Percentiles rank a stretch among this genome's conserved stretches.
Evolutionary conservation across 2,113 vertebrate genomes (phyloP).

Genomic region (Amphiprion ocellaris): DNA sequence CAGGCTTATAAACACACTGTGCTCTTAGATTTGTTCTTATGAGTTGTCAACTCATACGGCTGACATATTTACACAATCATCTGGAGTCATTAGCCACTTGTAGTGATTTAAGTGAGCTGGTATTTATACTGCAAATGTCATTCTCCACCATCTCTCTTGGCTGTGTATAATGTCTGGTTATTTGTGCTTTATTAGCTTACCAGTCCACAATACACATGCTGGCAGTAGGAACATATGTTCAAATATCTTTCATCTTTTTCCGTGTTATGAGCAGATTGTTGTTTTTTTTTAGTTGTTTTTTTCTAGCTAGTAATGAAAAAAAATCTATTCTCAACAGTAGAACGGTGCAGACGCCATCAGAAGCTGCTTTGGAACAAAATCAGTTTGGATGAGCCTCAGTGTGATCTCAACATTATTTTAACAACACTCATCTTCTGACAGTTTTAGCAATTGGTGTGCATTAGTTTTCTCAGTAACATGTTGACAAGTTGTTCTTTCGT

Average conservation of each 20-base stretch:
- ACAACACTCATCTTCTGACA: not conserved
- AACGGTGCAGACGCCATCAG: too few species aligned
- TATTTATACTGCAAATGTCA: conserved; percentile 30
- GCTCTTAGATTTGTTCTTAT: conserved; percentile 23
- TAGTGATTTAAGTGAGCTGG: conserved; percentile 19
- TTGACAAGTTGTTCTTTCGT: not conserved
- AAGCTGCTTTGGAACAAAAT: too few species aligned
- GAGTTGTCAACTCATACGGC: conserved; percentile 45
- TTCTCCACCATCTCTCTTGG: conserved; percentile 14
- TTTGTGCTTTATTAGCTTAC: not conserved
- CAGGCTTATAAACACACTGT: conserved; percentile 34
- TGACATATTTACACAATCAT: conserved; percentile 62
- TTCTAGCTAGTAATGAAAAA: too few species aligned
- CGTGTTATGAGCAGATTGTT: not conserved
- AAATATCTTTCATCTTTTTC: not conserved
- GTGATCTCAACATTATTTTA: too few species aligned
- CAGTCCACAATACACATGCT: not conserved
- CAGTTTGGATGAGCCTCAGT: too few species aligned
- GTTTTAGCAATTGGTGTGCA: too few species aligned
- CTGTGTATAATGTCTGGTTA: conserved; percentile 10
- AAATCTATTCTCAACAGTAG: too few species aligned
- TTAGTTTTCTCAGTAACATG: not conserved
- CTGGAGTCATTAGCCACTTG: conserved; percentile 41
- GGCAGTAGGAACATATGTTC: conserved; percentile 3
- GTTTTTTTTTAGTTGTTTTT: not conserved